Evolutionary conservation across 2,113 vertebrate genomes (phyloP).

Genomic region (Rhombomys opimus): DNA sequence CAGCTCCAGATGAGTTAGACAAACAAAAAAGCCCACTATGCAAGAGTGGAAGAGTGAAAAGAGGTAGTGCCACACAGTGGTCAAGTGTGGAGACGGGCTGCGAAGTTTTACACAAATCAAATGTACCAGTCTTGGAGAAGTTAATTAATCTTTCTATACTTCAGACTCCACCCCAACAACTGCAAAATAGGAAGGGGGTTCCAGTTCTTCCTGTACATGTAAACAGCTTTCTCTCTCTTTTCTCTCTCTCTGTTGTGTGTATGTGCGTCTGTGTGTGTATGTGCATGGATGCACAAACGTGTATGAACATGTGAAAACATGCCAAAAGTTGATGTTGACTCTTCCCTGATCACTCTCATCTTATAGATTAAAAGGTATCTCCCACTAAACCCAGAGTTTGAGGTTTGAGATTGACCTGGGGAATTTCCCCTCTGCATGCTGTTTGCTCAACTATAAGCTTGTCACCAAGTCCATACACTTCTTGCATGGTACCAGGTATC

Average conservation of each 20-base stretch:
- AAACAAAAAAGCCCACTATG: neutral
- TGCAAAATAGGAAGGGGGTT: conserved; percentile 24
- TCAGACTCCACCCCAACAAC: neutral
- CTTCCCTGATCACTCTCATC: too few relatives aligned
- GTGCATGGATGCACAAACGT: neutral
- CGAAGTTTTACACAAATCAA: neutral
- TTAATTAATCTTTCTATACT: neutral
- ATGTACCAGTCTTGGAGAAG: neutral
- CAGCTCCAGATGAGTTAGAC: neutral
- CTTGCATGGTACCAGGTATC: neutral
- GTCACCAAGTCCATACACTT: neutral
- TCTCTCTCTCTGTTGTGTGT: neutral
- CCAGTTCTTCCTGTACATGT: neutral
- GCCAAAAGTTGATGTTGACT: neutral
- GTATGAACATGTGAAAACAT: neutral
- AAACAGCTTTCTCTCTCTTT: accelerated
- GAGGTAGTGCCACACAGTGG: neutral
- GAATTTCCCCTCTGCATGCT: neutral
- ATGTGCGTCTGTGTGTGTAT: neutral
- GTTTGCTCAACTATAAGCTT: neutral
- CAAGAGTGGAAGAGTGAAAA: neutral
- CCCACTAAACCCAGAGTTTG: neutral
- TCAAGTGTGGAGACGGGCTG: neutral
- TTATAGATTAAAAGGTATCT: neutral
- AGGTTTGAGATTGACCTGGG: neutral